phyloP scores from a whole-genome alignment of 2,113 vertebrate species.

The Phyllostomus discolor region DNA sequence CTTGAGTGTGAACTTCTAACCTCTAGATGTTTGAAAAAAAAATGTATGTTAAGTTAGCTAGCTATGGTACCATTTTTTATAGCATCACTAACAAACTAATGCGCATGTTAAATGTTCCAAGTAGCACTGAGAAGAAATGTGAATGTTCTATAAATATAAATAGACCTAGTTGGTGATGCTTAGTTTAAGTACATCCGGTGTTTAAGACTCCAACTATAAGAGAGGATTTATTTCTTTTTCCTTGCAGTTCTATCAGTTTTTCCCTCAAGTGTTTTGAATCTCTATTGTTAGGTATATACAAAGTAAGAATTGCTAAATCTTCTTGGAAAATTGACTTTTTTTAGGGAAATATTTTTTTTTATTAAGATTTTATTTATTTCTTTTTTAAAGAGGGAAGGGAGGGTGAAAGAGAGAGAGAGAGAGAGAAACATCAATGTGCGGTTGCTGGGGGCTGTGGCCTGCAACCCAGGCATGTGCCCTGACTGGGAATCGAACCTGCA shows the following conservation, averaged over 20 bases:
- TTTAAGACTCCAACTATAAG: not conserved
- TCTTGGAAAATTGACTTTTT: not conserved
- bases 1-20: not conserved
- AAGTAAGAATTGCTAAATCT: not conserved
- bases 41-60: not conserved
- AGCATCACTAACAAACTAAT: not conserved
- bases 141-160: not conserved
- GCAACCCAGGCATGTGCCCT: too few relatives aligned
- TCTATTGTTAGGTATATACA: not conserved
- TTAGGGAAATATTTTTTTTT: not conserved
- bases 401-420: too few relatives aligned
- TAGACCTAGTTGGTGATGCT: not conserved
- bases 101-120: not conserved
- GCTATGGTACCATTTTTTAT: not conserved
- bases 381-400: too few relatives aligned
- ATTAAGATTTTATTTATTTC: too few relatives aligned
- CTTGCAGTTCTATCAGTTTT: not conserved
- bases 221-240: not conserved
- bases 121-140: not conserved
- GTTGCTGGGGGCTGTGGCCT: too few relatives aligned
- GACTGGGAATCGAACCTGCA: too few relatives aligned
- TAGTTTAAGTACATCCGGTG: not conserved
- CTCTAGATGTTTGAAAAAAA: not conserved
- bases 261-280: not conserved
- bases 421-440: too few relatives aligned